Percentiles rank a stretch among this genome's conserved stretches.
These are phyloP conservation scores for Neuroterus valhalla DNA, from an alignment of 1,140 invertebrate genomes.

Conservation along the genomic window DNA sequence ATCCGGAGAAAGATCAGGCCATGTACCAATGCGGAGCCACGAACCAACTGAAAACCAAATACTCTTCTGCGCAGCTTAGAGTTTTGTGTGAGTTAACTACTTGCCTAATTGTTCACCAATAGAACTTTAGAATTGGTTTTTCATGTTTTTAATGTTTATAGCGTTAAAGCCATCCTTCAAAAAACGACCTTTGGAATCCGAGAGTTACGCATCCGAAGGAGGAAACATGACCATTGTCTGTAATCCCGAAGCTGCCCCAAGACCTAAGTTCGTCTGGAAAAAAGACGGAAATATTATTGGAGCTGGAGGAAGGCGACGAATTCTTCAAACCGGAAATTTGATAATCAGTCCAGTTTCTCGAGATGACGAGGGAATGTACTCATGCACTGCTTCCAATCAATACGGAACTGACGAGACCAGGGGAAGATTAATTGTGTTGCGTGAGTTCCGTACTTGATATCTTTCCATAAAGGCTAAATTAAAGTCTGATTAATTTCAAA, in stretches of 20 bases:
- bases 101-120: neutral
- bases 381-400: slow-evolving; percentile 90
- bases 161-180: slow-evolving; percentile 92
- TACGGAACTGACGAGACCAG: slow-evolving; percentile 87
- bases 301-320: slow-evolving; percentile 84
- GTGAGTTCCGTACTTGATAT: slow-evolving; percentile 74
- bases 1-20: slow-evolving; percentile 89
- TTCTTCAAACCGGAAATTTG: slow-evolving; percentile 89
- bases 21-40: slow-evolving; percentile 96
- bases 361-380: slow-evolving; percentile 92
- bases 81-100: slow-evolving; percentile 80
- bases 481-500: neutral
- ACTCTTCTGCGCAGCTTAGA: slow-evolving; percentile 91
- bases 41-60: slow-evolving; percentile 91
- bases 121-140: slow-evolving; percentile 31
- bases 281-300: slow-evolving; percentile 91
- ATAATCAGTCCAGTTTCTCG: slow-evolving; percentile 90
- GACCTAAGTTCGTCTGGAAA: slow-evolving; percentile 92
- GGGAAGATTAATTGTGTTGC: slow-evolving; percentile 89
- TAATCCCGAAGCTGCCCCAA: slow-evolving; percentile 95
- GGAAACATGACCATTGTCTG: slow-evolving; percentile 95
- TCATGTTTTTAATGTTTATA: slow-evolving; percentile 64
- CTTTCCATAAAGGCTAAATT: slow-evolving; percentile 31
- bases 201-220: slow-evolving; percentile 92
- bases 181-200: slow-evolving; percentile 90